A percentile compares a stretch with the other conserved stretches of the same genome.
Evolutionary conservation across 1,140 invertebrate species (phyloP).

Genomic region (Apolygus lucorum): DNA sequence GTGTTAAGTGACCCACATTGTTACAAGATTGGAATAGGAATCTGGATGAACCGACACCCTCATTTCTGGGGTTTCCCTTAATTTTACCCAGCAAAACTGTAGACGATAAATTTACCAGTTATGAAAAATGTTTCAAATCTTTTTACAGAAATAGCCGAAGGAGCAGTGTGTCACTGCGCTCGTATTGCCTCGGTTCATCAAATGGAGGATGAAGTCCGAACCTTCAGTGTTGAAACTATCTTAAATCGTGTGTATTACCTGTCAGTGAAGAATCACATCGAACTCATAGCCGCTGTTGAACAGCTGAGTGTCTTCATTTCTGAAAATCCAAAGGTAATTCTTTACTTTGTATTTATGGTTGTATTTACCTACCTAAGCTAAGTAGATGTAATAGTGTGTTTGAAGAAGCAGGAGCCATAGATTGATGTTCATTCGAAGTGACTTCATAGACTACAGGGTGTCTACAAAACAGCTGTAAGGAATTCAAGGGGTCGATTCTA

Average conservation of each 20-base stretch:
- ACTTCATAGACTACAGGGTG: too few species aligned
- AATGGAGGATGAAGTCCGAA: slow-evolving; percentile 15
- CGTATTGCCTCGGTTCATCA: slow-evolving; percentile 16
- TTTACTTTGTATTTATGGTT: background rate
- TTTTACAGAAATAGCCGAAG: slow-evolving; percentile 29
- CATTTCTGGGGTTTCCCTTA: too few species aligned
- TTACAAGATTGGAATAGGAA: too few species aligned
- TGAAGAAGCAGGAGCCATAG: too few species aligned
- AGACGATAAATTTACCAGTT: too few species aligned
- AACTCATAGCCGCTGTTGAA: slow-evolving; percentile 27
- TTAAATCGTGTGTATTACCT: slow-evolving; percentile 27
- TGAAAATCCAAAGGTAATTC: slow-evolving; percentile 27
- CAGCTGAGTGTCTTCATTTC: slow-evolving; percentile 23
- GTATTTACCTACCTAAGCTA: background rate
- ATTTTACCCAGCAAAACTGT: too few species aligned
- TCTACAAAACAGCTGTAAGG: too few species aligned
- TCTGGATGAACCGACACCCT: too few species aligned
- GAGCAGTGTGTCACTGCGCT: slow-evolving; percentile 23
- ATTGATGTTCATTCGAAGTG: too few species aligned
- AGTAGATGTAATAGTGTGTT: background rate
- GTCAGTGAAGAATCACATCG: slow-evolving; percentile 5
- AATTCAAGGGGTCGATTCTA: too few species aligned
- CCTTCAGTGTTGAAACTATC: slow-evolving; percentile 10
- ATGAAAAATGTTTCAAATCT: too few species aligned
- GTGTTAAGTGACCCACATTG: too few species aligned